These are phyloP conservation scores for Notolabrus celidotus DNA, from an alignment of 2,797 vertebrate genomes.

Conservation along the genomic window DNA sequence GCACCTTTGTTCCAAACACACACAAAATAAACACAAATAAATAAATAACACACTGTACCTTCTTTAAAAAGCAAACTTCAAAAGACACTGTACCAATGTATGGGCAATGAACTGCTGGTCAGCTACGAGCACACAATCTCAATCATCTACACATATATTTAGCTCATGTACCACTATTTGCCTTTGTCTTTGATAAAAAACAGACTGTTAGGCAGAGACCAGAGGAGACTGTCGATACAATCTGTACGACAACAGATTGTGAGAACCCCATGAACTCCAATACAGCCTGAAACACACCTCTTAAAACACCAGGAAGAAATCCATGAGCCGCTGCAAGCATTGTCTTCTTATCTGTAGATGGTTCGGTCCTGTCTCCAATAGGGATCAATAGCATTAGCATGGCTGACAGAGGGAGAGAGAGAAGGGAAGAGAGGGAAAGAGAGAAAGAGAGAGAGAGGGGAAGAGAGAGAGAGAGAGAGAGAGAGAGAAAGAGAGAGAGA, in stretches of 20 bases:
- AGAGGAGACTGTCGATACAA: slow-evolving; percentile 69
- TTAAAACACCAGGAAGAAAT: slow-evolving; percentile 75
- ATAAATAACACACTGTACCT: slow-evolving; percentile 2
- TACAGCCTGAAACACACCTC: slow-evolving; percentile 68
- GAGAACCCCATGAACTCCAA: slow-evolving; percentile 75
- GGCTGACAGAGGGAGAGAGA: slow-evolving; percentile 55
- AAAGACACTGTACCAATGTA: too few species aligned
- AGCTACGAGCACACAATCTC: slow-evolving; percentile 3
- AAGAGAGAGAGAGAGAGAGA: not conserved
- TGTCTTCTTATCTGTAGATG: slow-evolving; percentile 73
- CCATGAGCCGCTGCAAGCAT: slow-evolving; percentile 75
- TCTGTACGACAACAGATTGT: slow-evolving; percentile 71
- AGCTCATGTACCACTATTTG: slow-evolving; percentile 29
- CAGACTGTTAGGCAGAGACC: slow-evolving; percentile 52
- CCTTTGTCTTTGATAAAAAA: slow-evolving; percentile 59
- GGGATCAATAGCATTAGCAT: slow-evolving; percentile 74
- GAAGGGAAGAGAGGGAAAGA: not conserved
- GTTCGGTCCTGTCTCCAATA: slow-evolving; percentile 68
- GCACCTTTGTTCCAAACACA: slow-evolving; percentile 24
- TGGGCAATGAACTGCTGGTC: not conserved
- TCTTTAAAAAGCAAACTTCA: slow-evolving; percentile 7
- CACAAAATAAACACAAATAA: slow-evolving; percentile 7
- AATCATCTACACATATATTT: not conserved
- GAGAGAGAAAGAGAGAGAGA: slow-evolving; percentile 3
- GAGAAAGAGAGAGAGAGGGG: not conserved